Conservation (phyloP, 2,888 invertebrate genomes). For the Cetonia aurata region DNA sequence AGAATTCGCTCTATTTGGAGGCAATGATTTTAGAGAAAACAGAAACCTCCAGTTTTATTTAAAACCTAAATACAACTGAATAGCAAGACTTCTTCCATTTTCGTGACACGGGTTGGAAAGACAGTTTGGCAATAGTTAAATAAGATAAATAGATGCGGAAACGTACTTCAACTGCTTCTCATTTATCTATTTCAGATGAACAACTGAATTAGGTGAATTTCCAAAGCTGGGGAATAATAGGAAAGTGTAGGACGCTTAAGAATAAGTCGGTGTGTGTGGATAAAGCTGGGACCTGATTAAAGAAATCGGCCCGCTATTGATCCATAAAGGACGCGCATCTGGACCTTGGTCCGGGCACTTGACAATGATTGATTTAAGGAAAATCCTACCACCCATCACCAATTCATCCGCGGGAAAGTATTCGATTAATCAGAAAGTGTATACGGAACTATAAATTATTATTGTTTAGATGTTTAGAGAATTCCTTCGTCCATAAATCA, state of each 20-base stretch:
- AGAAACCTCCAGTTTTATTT: too few relatives aligned
- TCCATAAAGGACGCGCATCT: conserved; percentile 39
- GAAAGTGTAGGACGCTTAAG: conserved; percentile 15
- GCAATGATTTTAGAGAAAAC: too few relatives aligned
- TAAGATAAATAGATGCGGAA: conserved; percentile 29
- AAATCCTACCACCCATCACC: conserved; percentile 27
- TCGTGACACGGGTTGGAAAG: too few relatives aligned
- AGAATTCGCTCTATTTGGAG: too few relatives aligned
- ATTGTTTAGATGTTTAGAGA: conserved; percentile 35
- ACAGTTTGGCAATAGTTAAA: not conserved
- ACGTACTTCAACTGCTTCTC: not conserved
- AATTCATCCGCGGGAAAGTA: conserved; percentile 38
- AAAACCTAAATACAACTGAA: too few relatives aligned
- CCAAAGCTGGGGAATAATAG: conserved; percentile 27
- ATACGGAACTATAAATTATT: conserved; percentile 36
- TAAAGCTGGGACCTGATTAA: conserved; percentile 33
- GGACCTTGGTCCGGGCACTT: conserved; percentile 38
- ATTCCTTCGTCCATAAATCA: conserved; percentile 25
- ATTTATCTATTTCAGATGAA: conserved; percentile 36
- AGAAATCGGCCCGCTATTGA: conserved; percentile 37
- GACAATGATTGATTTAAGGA: conserved; percentile 38
- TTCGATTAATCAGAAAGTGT: conserved; percentile 39
- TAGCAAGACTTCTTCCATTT: too few relatives aligned
- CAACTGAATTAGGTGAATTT: conserved; percentile 34
- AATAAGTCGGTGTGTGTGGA: conserved; percentile 16